phyloP scores from a whole-genome alignment of 2,888 invertebrate species.

The Molorchus minor region DNA sequence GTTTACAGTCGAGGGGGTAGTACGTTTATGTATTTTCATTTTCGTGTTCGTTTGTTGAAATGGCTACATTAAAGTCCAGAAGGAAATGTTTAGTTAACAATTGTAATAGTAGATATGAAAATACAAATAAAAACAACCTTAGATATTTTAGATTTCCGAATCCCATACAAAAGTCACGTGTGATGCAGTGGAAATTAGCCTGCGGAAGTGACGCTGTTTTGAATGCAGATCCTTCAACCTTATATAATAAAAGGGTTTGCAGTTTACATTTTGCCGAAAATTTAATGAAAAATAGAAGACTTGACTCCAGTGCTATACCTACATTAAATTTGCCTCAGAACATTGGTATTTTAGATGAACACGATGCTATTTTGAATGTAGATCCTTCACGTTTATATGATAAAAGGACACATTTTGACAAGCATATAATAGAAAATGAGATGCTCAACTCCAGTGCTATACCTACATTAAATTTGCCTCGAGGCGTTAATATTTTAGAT shows the following conservation, averaged over 20 bases:
- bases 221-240: not conserved
- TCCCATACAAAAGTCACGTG: not conserved
- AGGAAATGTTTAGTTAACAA: not conserved
- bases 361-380: not conserved
- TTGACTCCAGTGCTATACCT: not conserved
- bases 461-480: not conserved
- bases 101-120: not conserved
- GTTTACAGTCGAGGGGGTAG: too few species aligned
- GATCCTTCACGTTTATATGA: not conserved
- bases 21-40: too few species aligned
- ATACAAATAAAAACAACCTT: not conserved
- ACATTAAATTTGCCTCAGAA: not conserved
- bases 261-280: not conserved
- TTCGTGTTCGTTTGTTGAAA: too few species aligned
- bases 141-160: not conserved
- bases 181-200: not conserved
- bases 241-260: not conserved
- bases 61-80: too few species aligned
- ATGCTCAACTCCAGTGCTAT: not conserved
- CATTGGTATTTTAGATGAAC: not conserved
- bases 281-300: not conserved
- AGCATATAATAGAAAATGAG: not conserved
- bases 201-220: not conserved
- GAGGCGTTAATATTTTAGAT: not conserved
- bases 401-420: not conserved